Evolutionary conservation across 2,113 vertebrate genomes (phyloP).

Genomic region (Megaceryle maxima): DNA sequence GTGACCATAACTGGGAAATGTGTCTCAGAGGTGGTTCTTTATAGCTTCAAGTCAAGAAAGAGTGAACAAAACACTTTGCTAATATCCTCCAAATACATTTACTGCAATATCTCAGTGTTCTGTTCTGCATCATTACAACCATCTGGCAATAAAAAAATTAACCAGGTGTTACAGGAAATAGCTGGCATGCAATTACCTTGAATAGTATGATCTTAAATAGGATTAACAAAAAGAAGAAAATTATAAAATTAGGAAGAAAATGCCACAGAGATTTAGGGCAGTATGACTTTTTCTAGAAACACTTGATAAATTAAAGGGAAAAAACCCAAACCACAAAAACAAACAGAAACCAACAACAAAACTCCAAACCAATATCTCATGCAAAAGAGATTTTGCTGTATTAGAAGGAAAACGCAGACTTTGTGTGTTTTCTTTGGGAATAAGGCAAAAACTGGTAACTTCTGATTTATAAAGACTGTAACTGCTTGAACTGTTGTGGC

Average conservation of each 20-base stretch:
- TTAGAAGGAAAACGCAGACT: neutral
- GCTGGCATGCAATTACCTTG: constrained; percentile 31
- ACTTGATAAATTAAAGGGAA: neutral
- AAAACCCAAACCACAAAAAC: neutral
- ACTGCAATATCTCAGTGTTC: constrained; percentile 43
- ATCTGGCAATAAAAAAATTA: constrained; percentile 51
- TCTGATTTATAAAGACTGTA: neutral
- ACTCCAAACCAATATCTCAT: neutral
- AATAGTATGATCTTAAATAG: constrained; percentile 7
- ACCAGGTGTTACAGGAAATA: constrained; percentile 60
- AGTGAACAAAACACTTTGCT: neutral
- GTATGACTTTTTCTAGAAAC: neutral
- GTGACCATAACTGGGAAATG: neutral
- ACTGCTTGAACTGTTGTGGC: neutral
- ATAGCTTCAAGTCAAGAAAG: constrained; percentile 37
- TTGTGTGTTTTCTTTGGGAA: neutral
- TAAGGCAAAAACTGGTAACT: neutral
- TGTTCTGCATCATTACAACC: constrained; percentile 56
- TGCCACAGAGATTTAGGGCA: neutral
- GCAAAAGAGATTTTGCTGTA: neutral
- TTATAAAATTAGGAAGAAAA: constrained; percentile 40
- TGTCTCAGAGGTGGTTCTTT: constrained; percentile 13
- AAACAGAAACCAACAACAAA: too few species aligned
- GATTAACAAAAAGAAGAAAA: neutral
- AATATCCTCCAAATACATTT: constrained; percentile 40